phyloP scores from a whole-genome alignment of 2,113 vertebrate species.

The Prionailurus bengalensis region DNA sequence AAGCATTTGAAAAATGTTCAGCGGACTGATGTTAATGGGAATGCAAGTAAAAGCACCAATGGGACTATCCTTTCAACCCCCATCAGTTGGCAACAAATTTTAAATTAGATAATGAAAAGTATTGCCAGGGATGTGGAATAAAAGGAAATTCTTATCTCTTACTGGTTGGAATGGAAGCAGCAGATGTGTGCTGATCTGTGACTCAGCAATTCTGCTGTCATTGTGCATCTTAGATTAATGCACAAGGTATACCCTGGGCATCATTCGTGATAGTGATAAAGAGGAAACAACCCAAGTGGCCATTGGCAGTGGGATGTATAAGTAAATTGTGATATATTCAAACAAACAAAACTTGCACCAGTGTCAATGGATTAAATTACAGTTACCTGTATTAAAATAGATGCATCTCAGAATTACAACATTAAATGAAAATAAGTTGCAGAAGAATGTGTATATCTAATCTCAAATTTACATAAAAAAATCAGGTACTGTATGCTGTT shows the following conservation, averaged over 20 bases:
- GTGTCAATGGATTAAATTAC: background rate
- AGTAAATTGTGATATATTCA: background rate
- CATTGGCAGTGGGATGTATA: background rate
- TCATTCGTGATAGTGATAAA: background rate
- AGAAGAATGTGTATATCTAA: background rate
- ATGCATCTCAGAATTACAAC: background rate
- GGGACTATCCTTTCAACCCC: background rate
- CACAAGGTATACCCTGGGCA: background rate
- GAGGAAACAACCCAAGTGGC: background rate
- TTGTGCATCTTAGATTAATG: background rate
- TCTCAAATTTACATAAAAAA: background rate
- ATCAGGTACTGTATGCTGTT: background rate
- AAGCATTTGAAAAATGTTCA: background rate
- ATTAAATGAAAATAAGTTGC: background rate
- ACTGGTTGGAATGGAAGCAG: background rate
- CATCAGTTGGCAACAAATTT: background rate
- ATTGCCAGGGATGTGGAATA: background rate
- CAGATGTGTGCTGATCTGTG: background rate
- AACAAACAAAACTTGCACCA: background rate
- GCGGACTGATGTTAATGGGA: background rate
- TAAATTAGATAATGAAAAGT: too few species aligned
- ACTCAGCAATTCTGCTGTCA: background rate
- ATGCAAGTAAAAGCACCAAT: background rate
- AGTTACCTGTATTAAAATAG: background rate
- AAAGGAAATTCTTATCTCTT: background rate